Base-by-base conservation (phyloP, 2,888 invertebrate species). In the Dione vanillae region DNA sequence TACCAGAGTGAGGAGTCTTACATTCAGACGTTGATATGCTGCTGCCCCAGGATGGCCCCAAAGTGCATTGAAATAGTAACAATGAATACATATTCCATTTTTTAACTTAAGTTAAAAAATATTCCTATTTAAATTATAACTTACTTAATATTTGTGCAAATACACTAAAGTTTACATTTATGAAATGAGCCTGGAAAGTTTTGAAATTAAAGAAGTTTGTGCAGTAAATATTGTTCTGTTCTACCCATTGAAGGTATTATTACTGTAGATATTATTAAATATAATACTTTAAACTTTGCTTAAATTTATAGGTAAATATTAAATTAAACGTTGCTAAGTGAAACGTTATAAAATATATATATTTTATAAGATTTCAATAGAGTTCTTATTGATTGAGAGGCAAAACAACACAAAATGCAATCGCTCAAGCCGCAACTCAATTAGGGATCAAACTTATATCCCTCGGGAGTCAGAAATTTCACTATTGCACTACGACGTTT, bases 121-220 rank as follows among this genome's bases (percentile, higher is more conserved):
- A n/a, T 54, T 14, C 35, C 14, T 54, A n/a, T 54, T 54, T 54
- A 56, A 56, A 37, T 40, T 12, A 19, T 49, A 19, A 37, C 37
- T 49, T 64, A 51, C 64, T 64, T 14, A 37, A 40, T 40, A 40
- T 64, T 64, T 64, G 49, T 37, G 49, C 49, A 3, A 27, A 5
- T 27, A 37, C 37, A 40, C 64, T 37, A 16, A 37, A 68, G 62
- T 62, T 54, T 52, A 64, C 54, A 69, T 64, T 64, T 64, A 49
- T 64, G 54, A 62, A 58, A 69, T 64, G 47, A 54, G 49, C 49
- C 56, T 40, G 49, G 47, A 69, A 69, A 58, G 69, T 69, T 69
- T 58, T 11, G 12, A 49, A 65, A 69, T 69, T 65, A 58, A 69
- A 69, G 65, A 65, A 69, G 47, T 65, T 69, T 58, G 19, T 64